Percentiles rank a stretch among this genome's conserved stretches.
These are phyloP conservation scores for Acleris literana DNA, from an alignment of 2,888 invertebrate genomes.

Conservation along the genomic window DNA sequence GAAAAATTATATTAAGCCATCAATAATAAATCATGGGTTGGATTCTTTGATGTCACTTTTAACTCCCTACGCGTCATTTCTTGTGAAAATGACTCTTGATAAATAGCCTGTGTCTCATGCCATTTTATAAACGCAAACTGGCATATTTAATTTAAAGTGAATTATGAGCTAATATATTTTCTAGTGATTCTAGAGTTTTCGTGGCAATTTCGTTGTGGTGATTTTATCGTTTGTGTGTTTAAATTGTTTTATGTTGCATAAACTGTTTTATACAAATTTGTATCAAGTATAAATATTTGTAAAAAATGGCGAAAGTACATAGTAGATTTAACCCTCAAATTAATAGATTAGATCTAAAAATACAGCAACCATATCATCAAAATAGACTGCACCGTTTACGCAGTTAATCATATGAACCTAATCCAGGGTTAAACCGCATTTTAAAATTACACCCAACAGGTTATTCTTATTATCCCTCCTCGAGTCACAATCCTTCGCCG, in stretches of 20 bases:
- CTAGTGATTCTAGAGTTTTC: constrained; percentile 1
- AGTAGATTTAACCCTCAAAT: no score
- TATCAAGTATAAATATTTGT: no score
- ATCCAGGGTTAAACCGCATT: constrained; percentile 40
- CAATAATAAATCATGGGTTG: constrained; percentile 51
- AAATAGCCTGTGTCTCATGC: constrained; percentile 37
- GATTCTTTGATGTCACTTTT: constrained; percentile 61
- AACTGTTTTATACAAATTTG: no score
- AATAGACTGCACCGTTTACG: constrained; percentile 18
- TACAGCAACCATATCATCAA: constrained; percentile 3
- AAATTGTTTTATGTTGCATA: no score
- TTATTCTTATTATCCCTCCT: constrained; percentile 54
- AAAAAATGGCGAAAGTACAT: no score
- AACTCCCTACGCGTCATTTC: constrained; percentile 41
- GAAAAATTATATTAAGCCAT: constrained; percentile 57
- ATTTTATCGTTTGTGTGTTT: no score
- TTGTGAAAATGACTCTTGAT: constrained; percentile 38
- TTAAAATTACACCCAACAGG: constrained; percentile 46
- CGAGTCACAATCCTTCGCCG: constrained; percentile 53
- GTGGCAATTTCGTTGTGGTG: neutral
- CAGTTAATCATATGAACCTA: constrained; percentile 27
- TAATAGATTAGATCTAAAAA: neutral
- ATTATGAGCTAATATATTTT: constrained; percentile 30
- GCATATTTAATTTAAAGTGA: constrained; percentile 35
- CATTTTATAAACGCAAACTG: constrained; percentile 35